Conservation (phyloP, 37 sponge, comb jelly and placozoan genomes). For the Halisarca cf. caerulea region DNA sequence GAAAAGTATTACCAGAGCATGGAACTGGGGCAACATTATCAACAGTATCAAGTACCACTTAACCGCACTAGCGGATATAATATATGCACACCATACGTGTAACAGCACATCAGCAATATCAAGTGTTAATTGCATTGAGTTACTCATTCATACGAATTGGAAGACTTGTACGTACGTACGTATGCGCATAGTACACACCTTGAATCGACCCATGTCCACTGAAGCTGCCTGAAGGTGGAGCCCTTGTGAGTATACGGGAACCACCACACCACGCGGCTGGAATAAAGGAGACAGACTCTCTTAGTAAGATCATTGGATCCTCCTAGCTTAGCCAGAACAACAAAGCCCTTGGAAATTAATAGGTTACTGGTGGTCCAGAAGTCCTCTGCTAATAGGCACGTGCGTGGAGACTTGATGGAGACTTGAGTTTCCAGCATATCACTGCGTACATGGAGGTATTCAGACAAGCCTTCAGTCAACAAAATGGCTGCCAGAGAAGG, state of each 20-base stretch:
- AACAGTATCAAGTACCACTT: no score
- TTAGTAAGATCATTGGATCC: slow-evolving; percentile 40
- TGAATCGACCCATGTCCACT: slow-evolving; percentile 58
- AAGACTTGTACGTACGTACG: neutral
- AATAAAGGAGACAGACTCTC: slow-evolving; percentile 39
- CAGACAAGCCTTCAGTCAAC: slow-evolving; percentile 55
- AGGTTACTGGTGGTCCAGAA: slow-evolving; percentile 66
- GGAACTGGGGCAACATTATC: no score
- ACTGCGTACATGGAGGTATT: slow-evolving; percentile 32
- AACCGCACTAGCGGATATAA: no score
- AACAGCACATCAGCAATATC: neutral
- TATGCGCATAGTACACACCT: slow-evolving; percentile 14
- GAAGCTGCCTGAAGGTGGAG: slow-evolving; percentile 49
- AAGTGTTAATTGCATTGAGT: neutral
- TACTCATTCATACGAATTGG: neutral
- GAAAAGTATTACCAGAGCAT: no score
- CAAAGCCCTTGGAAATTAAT: slow-evolving; percentile 51
- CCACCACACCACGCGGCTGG: slow-evolving; percentile 28
- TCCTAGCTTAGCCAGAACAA: slow-evolving; percentile 47
- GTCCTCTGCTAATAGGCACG: slow-evolving; percentile 32
- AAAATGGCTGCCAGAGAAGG: slow-evolving; percentile 28
- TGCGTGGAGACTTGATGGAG: neutral
- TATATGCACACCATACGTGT: no score
- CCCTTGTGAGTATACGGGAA: slow-evolving; percentile 45
- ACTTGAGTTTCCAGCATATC: slow-evolving; percentile 27